phyloP scores from a whole-genome alignment of 2,113 vertebrate genomes.

The Pionites leucogaster region DNA sequence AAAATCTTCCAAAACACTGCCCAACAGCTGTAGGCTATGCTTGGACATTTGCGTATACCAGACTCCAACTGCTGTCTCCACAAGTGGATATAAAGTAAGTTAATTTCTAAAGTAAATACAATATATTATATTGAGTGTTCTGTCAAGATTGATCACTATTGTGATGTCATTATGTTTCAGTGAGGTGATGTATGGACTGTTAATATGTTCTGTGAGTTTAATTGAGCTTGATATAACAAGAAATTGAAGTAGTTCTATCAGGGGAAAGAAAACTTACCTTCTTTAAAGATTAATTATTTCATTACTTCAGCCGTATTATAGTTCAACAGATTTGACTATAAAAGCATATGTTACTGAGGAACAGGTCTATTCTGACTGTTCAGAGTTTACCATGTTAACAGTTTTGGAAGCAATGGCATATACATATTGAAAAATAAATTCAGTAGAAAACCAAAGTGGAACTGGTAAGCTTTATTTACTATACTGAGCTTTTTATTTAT shows the following conservation, averaged over 20 bases:
- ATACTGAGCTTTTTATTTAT: background rate
- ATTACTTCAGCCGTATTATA: background rate
- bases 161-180: background rate
- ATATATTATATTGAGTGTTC: background rate
- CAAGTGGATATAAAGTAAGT: slow-evolving; percentile 98
- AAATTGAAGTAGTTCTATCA: background rate
- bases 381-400: background rate
- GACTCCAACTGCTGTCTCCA: slow-evolving; percentile 93
- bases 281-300: background rate
- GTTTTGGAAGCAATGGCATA: background rate
- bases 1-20: slow-evolving; percentile 95
- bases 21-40: slow-evolving; percentile 94
- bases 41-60: slow-evolving; percentile 96
- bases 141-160: background rate
- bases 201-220: background rate
- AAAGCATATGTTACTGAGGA: background rate
- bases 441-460: background rate
- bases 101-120: background rate
- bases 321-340: background rate
- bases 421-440: background rate
- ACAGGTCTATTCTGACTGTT: background rate
- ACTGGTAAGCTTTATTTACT: background rate
- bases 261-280: background rate
- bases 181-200: background rate
- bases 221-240: background rate